phyloP scores from a whole-genome alignment of 2,113 vertebrate genomes.

The Myrmecobius fasciatus region DNA sequence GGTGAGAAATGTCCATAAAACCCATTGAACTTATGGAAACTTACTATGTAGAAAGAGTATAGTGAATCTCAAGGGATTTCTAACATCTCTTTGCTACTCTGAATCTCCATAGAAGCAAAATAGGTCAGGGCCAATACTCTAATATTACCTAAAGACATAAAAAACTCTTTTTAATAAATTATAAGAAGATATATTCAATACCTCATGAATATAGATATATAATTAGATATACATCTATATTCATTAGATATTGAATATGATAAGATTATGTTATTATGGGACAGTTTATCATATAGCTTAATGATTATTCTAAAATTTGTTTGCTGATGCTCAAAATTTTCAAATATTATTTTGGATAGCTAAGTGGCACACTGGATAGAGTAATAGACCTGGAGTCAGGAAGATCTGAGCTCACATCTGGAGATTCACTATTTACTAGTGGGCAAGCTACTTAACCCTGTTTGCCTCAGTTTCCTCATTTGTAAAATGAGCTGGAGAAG shows the following conservation, averaged over 20 bases:
- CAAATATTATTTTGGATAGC: not conserved
- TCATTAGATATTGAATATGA: not conserved
- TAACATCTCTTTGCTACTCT: not conserved
- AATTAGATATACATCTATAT: not conserved
- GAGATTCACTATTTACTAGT: not conserved
- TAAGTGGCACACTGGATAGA: not conserved
- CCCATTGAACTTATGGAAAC: not conserved
- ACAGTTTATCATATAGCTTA: not conserved
- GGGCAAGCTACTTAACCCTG: not conserved
- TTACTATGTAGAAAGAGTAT: not conserved
- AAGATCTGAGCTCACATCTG: not conserved
- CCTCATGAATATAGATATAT: too few relatives aligned
- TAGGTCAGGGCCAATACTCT: not conserved
- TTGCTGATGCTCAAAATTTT: not conserved
- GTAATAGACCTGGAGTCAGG: not conserved
- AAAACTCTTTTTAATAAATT: too few relatives aligned
- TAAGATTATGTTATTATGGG: not conserved
- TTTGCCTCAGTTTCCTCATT: not conserved
- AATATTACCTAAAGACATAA: not conserved
- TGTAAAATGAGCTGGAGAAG: not conserved
- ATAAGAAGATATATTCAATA: not conserved
- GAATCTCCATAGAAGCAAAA: not conserved
- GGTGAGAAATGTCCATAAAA: not conserved
- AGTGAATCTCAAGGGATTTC: not conserved
- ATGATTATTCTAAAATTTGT: not conserved